Evolutionary conservation across 2,888 invertebrate genomes (phyloP), one percentile per base, ranked within the genome.

Genomic region (Craniophora ligustri): DNA sequence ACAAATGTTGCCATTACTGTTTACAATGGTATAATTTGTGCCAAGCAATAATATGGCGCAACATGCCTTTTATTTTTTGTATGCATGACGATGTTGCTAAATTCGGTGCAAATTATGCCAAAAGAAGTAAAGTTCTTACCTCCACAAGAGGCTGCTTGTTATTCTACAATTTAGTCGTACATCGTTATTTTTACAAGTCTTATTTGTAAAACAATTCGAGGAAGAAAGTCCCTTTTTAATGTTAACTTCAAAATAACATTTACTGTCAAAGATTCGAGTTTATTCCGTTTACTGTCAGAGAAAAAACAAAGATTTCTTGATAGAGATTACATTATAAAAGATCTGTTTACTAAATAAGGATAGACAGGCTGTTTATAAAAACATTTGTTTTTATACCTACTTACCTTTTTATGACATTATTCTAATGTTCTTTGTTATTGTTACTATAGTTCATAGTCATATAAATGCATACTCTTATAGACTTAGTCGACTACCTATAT

Each of bases 31-130:
- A 34, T 50, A 49, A 54, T 35, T 48, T 28, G 34, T 39, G 36
- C 47, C 38, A 49, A 30, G 23, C n/a, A 32, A 19, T 30, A 19
- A 5, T 48, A 31, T 13, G 34, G 35, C 35, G 19, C 28, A 28
- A 49, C 14, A 47, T 56, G 56, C 39, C 51, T 55, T 26, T 38
- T 14, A 45, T 31, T 69, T 67, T 72, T 70, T 72, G 67, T 49
- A 39, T 39, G 40, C 18, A 70, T 67, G 74, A 63, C 71, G 74
- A 42, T 56, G 46, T 63, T 57, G 54, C 23, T 56, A 45, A 58
- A 53, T 44, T 58, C 45, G 40, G 46, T 36, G 38, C 44, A 50
- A 61, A 61, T 55, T 30, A 71, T 66, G 47, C 51, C 28, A 42
- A 54, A 49, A 67, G 48, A 64, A 32, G 45, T 48, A 50, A 62